phyloP scores from a whole-genome alignment of 2,888 invertebrate genomes.

The Rhimphoctona megacephalus region DNA sequence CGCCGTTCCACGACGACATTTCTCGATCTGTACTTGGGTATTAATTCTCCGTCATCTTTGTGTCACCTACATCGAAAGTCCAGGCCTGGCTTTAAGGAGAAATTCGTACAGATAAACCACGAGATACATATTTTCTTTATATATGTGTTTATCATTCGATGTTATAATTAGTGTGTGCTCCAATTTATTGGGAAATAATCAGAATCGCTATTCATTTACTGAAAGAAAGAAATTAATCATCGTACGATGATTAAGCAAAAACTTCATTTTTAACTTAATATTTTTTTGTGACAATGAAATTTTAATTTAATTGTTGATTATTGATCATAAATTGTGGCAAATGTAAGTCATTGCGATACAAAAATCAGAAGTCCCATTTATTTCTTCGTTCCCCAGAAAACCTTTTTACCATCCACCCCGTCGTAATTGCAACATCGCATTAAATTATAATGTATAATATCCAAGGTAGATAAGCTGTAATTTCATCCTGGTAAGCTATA shows the following conservation, averaged over 20 bases:
- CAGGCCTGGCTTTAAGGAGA: no score
- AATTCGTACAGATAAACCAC: no score
- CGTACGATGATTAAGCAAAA: not conserved
- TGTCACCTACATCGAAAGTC: no score
- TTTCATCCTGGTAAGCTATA: slow-evolving; percentile 7
- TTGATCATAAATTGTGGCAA: not conserved
- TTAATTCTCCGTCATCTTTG: no score
- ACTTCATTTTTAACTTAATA: not conserved
- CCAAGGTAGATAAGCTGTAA: slow-evolving; percentile 34
- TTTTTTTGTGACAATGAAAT: not conserved
- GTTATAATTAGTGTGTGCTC: no score
- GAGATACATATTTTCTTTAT: no score
- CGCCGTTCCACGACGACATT: no score
- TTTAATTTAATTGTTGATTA: not conserved
- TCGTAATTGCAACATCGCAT: slow-evolving; percentile 8
- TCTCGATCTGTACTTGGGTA: no score
- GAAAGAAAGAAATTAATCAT: no score
- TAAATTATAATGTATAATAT: slow-evolving; percentile 55
- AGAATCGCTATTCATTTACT: no score
- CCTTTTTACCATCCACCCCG: not conserved
- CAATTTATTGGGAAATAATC: no score
- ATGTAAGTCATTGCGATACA: not conserved
- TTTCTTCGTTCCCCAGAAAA: not conserved
- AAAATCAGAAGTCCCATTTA: not conserved
- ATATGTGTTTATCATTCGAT: no score